Base-by-base conservation (phyloP, 1,140 invertebrate genomes). In the Eumeta japonica region DNA sequence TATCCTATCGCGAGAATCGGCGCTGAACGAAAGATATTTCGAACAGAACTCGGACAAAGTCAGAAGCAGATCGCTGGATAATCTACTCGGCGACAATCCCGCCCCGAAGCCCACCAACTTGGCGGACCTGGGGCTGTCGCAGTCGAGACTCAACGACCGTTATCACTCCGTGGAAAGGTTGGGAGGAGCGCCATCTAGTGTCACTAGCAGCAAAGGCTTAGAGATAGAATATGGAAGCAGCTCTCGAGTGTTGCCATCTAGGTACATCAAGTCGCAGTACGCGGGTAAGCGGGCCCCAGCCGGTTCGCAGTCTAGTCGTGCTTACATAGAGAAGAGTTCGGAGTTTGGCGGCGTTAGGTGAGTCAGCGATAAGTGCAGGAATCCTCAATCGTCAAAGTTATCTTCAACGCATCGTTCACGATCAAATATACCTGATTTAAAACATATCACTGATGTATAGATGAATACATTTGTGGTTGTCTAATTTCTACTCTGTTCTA, bases 21-120 rank as follows among this genome's bases (percentile, higher is more conserved):
- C 90, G 0, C 64, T 94, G 1, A 94, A 94, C 58, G 89, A 92
- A 43, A 76, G 90, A 45, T 94, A 94, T 63, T 93, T 94, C 50
- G 90, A 92, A 35, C 83, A 84, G 35, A 59, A 52, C 28, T 79
- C 79, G 5, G 84, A 89, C 40, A 89, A 90, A 67, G 80, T 83
- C 16, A 79, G 89, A 3, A 92, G 88, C 39, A 79, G 89, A 52
- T 90, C 87, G 37, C 66, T 93, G 16, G 90, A 92, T 53, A 92
- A 94, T 68, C 61, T 94, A 1, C 62, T 92, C 2, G 77, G 78
- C 0, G 78, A 80, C 33, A 61, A 67, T 36, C 71, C 72, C 40
- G 64, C 46, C 16, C 78, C 79, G 2, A 77, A 74, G 48, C 77
- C 78, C 1, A 77, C 61, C 2, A 78, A 79, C 24, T 64, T 90